phyloP scores from a whole-genome alignment of 2,888 invertebrate genomes.

The Myathropa florea region DNA sequence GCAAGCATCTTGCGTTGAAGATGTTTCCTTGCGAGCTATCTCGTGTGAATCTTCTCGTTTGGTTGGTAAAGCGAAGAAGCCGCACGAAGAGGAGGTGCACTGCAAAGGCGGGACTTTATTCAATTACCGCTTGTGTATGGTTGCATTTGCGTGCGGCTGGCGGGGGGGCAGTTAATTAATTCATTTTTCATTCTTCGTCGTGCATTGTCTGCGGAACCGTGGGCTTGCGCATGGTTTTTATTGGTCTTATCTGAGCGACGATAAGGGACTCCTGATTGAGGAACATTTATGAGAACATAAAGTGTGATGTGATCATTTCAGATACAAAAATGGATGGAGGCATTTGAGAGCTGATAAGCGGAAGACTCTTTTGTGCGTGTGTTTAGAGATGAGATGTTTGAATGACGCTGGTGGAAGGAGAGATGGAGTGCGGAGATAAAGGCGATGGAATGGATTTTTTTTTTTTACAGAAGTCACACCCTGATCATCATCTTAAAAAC shows the following conservation, averaged over 20 bases:
- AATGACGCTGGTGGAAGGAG: neutral
- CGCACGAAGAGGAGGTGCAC: neutral
- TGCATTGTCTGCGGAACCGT: neutral
- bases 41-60: neutral
- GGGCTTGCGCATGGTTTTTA: slow-evolving; percentile 5
- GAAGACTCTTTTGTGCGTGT: neutral
- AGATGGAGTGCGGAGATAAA: neutral
- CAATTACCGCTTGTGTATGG: slow-evolving; percentile 10
- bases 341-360: neutral
- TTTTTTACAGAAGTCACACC: too few species aligned
- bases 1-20: neutral
- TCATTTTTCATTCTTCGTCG: neutral
- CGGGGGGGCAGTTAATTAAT: slow-evolving; percentile 19
- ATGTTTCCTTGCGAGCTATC: neutral
- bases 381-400: neutral
- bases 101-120: slow-evolving; percentile 21
- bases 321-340: neutral
- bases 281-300: slow-evolving; percentile 8
- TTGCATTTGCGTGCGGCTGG: neutral
- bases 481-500: too few species aligned
- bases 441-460: too few species aligned
- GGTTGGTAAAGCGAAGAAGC: neutral
- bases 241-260: neutral
- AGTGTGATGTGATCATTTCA: slow-evolving; percentile 9
- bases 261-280: neutral